A percentile compares a stretch with the other conserved stretches of the same genome.
Conservation (phyloP, 2,797 vertebrate genomes). For the Lophotriccus pileatus region DNA sequence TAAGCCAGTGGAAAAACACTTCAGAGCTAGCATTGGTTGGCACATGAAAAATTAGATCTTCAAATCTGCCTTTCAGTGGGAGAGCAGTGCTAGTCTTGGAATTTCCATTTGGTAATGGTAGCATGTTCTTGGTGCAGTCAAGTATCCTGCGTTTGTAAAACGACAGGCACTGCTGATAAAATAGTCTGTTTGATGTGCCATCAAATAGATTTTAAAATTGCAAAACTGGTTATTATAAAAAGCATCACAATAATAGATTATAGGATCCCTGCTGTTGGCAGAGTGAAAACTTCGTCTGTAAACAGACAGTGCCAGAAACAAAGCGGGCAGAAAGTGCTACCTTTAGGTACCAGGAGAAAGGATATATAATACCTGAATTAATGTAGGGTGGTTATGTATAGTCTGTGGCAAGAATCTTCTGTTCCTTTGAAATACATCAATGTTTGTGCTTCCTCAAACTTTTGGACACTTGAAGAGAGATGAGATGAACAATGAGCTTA, state of each 20-base stretch:
- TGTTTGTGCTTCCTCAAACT: background rate
- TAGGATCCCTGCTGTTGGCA: background rate
- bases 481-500: background rate
- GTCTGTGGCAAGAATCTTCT: background rate
- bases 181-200: background rate
- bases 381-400: background rate
- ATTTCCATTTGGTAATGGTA: background rate
- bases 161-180: background rate
- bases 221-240: background rate
- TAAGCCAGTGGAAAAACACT: background rate
- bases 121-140: background rate
- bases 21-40: background rate
- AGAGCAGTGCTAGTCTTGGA: background rate
- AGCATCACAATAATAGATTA: background rate
- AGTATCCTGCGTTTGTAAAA: background rate
- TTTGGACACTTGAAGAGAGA: background rate
- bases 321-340: background rate
- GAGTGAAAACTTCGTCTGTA: background rate
- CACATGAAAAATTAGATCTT: background rate
- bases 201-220: background rate
- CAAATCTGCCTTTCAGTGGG: background rate
- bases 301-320: background rate
- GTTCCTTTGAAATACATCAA: background rate
- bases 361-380: background rate
- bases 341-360: background rate